Conservation (phyloP, 2,113 vertebrate genomes). For the Callipepla squamata region DNA sequence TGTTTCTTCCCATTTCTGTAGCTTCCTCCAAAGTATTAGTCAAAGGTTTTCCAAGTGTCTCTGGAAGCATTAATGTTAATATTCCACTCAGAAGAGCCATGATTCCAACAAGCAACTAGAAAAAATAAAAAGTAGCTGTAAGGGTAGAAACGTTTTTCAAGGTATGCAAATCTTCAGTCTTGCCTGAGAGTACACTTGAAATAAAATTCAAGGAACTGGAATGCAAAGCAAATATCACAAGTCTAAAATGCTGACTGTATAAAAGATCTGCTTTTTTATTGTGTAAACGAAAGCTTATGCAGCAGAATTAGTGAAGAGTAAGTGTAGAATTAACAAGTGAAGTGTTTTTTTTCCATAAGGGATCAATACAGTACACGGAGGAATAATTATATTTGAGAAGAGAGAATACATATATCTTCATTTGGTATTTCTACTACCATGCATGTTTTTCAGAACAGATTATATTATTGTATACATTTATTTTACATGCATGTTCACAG, state of each 20-base stretch:
- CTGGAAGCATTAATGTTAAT: constrained; percentile 86
- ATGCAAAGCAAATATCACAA: neutral
- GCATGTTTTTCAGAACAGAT: neutral
- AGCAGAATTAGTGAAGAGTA: neutral
- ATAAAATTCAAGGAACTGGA: neutral
- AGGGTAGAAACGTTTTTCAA: neutral
- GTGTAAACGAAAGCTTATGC: neutral
- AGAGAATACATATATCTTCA: neutral
- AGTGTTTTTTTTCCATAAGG: neutral
- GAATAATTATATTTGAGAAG: neutral
- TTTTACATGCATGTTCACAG: neutral
- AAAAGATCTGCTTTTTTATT: neutral
- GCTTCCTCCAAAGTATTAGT: constrained; percentile 87
- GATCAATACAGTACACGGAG: neutral
- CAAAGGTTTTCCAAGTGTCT: constrained; percentile 88
- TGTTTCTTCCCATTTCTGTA: constrained; percentile 72
- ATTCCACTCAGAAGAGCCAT: constrained; percentile 87
- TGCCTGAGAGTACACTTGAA: neutral
- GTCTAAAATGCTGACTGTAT: neutral
- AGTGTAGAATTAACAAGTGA: constrained; percentile 4
- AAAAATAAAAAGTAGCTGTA: constrained; percentile 53
- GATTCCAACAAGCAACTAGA: constrained; percentile 88
- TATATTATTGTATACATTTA: neutral
- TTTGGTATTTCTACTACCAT: neutral
- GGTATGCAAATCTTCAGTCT: neutral